Percentiles rank a stretch among this genome's conserved stretches.
Conservation (phyloP, 2,797 vertebrate genomes). For the Vespertilio murinus region DNA sequence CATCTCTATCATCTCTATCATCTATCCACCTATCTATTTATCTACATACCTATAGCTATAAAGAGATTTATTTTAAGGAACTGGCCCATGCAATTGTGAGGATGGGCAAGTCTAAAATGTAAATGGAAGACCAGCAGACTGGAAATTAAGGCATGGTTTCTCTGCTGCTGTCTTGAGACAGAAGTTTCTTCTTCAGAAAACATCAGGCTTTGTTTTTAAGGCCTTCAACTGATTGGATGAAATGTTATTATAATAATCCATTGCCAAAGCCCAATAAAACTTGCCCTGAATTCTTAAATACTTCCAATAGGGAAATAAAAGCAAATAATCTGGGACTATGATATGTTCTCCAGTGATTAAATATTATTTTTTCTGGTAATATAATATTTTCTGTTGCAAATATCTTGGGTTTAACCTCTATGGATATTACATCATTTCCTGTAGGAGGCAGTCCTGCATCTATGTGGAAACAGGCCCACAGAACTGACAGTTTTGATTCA, state of each 20-base stretch:
- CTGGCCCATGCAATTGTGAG: background rate
- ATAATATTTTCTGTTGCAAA: background rate
- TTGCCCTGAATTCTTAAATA: background rate
- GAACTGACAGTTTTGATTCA: background rate
- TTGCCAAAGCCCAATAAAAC: background rate
- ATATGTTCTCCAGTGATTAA: background rate
- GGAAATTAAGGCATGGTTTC: background rate
- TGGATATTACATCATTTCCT: background rate
- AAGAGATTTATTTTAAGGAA: background rate
- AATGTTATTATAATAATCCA: background rate
- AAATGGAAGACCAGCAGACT: background rate
- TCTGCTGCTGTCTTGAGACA: background rate
- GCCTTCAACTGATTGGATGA: background rate
- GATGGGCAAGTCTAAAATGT: background rate
- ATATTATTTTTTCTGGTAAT: background rate
- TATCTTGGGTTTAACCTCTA: background rate
- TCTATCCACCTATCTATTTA: background rate
- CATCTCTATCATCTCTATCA: background rate
- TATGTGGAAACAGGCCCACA: background rate
- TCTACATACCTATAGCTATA: background rate
- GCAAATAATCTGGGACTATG: background rate
- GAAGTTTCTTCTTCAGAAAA: background rate
- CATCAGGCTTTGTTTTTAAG: background rate
- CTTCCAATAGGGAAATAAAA: conserved; percentile 1
- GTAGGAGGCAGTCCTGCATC: background rate